phyloP scores from a whole-genome alignment of 2,888 invertebrate species.

The Tribolium freemani region DNA sequence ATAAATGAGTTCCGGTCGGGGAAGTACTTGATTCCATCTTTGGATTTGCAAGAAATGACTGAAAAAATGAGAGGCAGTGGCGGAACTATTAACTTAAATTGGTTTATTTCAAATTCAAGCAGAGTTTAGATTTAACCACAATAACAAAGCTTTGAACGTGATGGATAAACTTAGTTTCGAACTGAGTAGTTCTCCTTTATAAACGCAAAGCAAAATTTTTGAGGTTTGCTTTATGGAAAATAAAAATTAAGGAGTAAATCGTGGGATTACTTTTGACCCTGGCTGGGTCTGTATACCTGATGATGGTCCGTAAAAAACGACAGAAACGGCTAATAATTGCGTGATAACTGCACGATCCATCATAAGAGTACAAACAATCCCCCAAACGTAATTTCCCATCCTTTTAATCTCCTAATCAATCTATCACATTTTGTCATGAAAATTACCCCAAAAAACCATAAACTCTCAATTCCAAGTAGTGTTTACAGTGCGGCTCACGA shows the following conservation, averaged over 20 bases:
- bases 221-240: too few relatives aligned
- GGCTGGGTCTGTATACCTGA: slow-evolving; percentile 19
- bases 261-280: not conserved
- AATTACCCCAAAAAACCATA: slow-evolving; percentile 61
- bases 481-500: slow-evolving; percentile 48
- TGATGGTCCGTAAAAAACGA: slow-evolving; percentile 16
- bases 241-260: not conserved
- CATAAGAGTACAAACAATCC: slow-evolving; percentile 59
- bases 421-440: slow-evolving; percentile 65
- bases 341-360: slow-evolving; percentile 62
- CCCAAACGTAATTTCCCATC: slow-evolving; percentile 58
- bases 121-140: not conserved
- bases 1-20: slow-evolving; percentile 34
- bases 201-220: too few relatives aligned
- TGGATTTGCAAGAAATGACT: not conserved
- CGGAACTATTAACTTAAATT: not conserved
- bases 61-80: not conserved
- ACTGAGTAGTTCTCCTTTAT: too few relatives aligned
- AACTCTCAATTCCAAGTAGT: slow-evolving; percentile 50
- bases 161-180: too few relatives aligned
- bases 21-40: not conserved
- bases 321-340: slow-evolving; percentile 56
- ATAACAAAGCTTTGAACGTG: not conserved
- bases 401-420: slow-evolving; percentile 63
- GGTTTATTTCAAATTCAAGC: not conserved